phyloP scores from a whole-genome alignment of 2,113 vertebrate species.

The Struthidea cinerea region DNA sequence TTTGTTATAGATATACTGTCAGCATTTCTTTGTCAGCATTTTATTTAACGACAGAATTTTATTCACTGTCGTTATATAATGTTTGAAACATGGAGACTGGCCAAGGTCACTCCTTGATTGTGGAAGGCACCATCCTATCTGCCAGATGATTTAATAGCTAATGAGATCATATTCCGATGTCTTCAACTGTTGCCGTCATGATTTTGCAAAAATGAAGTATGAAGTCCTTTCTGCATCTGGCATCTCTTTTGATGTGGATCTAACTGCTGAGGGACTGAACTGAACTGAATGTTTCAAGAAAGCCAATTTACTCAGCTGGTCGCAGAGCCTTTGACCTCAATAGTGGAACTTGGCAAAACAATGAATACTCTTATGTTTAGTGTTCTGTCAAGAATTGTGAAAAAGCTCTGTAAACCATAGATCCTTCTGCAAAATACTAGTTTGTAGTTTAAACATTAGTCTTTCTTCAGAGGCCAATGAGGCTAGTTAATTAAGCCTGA shows the following conservation, averaged over 20 bases:
- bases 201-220: slow-evolving; percentile 79
- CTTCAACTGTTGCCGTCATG: slow-evolving; percentile 68
- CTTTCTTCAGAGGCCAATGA: slow-evolving; percentile 86
- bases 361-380: slow-evolving; percentile 76
- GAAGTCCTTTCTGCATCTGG: slow-evolving; percentile 79
- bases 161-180: slow-evolving; percentile 73
- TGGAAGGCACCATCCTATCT: slow-evolving; percentile 53
- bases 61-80: slow-evolving; percentile 23
- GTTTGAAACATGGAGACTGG: slow-evolving; percentile 41
- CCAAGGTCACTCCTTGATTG: slow-evolving; percentile 44
- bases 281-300: slow-evolving; percentile 76
- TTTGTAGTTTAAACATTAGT: slow-evolving; percentile 89
- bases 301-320: slow-evolving; percentile 86
- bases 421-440: slow-evolving; percentile 77
- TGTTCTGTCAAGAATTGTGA: slow-evolving; percentile 80
- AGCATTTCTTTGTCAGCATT: slow-evolving; percentile 19
- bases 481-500: slow-evolving; percentile 91
- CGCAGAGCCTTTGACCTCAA: slow-evolving; percentile 81
- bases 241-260: slow-evolving; percentile 80
- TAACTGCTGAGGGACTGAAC: slow-evolving; percentile 78
- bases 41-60: slow-evolving; percentile 51
- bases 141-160: slow-evolving; percentile 71
- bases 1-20: neutral
- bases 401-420: slow-evolving; percentile 76
- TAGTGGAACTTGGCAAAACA: slow-evolving; percentile 83